These are phyloP conservation scores for Nebria ingens DNA, from an alignment of 1,140 invertebrate genomes.

Conservation along the genomic window DNA sequence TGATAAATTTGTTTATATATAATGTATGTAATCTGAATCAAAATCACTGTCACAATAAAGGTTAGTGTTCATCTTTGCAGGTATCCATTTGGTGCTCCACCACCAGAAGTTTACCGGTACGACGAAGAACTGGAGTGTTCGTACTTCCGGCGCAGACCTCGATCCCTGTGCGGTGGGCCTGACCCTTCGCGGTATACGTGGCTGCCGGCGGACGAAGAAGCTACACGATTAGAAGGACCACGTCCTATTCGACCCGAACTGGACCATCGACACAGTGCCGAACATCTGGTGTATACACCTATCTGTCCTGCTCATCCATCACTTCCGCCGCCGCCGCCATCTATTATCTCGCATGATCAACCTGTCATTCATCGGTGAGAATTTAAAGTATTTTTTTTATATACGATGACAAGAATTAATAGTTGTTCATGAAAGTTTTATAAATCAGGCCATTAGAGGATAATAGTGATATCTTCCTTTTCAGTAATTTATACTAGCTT, in stretches of 20 bases:
- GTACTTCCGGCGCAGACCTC: slow-evolving; percentile 63
- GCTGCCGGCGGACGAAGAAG: slow-evolving; percentile 64
- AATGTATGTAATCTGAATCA: no score
- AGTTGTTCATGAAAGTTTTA: no score
- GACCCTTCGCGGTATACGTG: slow-evolving; percentile 66
- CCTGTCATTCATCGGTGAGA: slow-evolving; percentile 16
- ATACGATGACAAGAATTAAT: no score
- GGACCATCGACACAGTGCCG: slow-evolving; percentile 25
- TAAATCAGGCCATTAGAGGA: no score
- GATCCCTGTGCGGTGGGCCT: slow-evolving; percentile 48
- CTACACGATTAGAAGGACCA: slow-evolving; percentile 55
- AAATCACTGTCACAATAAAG: no score
- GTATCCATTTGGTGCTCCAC: slow-evolving; percentile 41
- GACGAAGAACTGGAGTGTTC: slow-evolving; percentile 61
- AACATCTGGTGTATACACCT: slow-evolving; percentile 25
- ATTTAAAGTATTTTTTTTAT: no score
- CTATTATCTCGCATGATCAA: slow-evolving; percentile 29
- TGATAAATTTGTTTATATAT: no score
- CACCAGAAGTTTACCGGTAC: slow-evolving; percentile 44
- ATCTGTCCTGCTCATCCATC: slow-evolving; percentile 42
- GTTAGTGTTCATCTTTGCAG: no score
- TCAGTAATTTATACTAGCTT: no score
- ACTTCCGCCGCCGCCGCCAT: slow-evolving; percentile 44
- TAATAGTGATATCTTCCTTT: no score
- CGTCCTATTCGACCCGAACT: slow-evolving; percentile 37